phyloP scores from a whole-genome alignment of 2,113 vertebrate genomes.

The Aegotheles bennettii region DNA sequence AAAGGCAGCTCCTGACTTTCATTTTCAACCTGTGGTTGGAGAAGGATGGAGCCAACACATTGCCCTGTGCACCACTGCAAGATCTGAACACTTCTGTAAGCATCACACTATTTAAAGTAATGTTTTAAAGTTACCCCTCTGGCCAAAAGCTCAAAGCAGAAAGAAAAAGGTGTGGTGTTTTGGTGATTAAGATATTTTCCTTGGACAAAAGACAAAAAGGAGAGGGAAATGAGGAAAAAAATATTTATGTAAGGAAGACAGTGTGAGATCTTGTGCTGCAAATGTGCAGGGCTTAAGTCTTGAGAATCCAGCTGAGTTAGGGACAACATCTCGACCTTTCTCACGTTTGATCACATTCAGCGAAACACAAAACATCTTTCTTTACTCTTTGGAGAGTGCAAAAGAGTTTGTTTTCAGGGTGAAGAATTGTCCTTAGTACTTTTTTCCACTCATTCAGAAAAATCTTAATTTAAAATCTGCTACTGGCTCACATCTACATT shows the following conservation, averaged over 20 bases:
- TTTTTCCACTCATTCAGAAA: neutral
- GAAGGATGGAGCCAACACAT: neutral
- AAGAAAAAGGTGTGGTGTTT: neutral
- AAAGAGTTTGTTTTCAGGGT: neutral
- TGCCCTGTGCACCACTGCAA: neutral
- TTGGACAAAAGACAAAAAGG: neutral
- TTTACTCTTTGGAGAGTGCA: neutral
- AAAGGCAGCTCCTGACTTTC: constrained; percentile 25
- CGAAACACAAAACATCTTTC: neutral
- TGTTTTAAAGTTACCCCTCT: neutral
- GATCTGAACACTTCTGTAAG: neutral
- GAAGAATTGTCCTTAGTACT: neutral
- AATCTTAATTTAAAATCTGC: neutral
- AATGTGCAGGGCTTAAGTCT: neutral
- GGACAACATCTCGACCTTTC: neutral
- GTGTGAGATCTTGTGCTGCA: neutral
- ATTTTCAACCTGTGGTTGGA: neutral
- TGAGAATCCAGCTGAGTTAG: neutral
- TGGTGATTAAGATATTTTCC: neutral
- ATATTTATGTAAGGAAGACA: neutral
- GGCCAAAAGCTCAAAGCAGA: neutral
- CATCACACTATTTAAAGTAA: neutral
- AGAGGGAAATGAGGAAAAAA: neutral
- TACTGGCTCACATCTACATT: neutral
- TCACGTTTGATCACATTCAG: neutral